Evolutionary conservation across 2,797 vertebrate genomes (phyloP).

Genomic region (Ispidina lecontei): DNA sequence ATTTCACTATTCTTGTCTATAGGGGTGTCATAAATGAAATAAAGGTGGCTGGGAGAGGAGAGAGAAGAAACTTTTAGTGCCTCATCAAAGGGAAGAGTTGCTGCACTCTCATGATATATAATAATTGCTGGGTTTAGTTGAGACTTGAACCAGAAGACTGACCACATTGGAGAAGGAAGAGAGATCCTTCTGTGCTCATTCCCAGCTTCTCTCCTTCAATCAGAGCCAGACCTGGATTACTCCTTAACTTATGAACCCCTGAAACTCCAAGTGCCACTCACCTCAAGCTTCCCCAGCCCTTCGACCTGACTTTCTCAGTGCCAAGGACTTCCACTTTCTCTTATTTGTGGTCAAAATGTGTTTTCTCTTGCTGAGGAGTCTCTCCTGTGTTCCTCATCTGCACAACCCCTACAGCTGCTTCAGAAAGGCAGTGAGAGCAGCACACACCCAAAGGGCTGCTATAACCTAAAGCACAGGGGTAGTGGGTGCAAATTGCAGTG

Average conservation of each 20-base stretch:
- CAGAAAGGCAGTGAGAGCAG: neutral
- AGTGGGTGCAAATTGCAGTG: neutral
- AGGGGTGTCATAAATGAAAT: neutral
- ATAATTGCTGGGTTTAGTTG: neutral
- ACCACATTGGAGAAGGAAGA: accelerated
- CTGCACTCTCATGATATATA: neutral
- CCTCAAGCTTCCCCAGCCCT: too few species aligned
- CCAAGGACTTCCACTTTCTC: too few species aligned
- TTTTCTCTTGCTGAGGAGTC: neutral
- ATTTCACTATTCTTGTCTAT: neutral
- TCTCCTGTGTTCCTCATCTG: neutral
- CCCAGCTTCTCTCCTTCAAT: neutral
- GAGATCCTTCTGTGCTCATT: neutral
- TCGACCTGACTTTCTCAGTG: too few species aligned
- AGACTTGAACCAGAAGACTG: neutral
- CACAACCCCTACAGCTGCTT: neutral
- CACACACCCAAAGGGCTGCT: neutral
- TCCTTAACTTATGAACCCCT: too few species aligned
- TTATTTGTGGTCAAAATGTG: too few species aligned
- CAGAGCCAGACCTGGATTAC: neutral
- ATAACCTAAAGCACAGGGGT: neutral
- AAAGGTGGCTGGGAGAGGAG: neutral
- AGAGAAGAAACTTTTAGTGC: neutral
- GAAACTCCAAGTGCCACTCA: too few species aligned
- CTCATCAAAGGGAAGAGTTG: neutral